Evolutionary conservation across 1,140 invertebrate species (phyloP).

Genomic region (Pseudachorutes palmiensis): DNA sequence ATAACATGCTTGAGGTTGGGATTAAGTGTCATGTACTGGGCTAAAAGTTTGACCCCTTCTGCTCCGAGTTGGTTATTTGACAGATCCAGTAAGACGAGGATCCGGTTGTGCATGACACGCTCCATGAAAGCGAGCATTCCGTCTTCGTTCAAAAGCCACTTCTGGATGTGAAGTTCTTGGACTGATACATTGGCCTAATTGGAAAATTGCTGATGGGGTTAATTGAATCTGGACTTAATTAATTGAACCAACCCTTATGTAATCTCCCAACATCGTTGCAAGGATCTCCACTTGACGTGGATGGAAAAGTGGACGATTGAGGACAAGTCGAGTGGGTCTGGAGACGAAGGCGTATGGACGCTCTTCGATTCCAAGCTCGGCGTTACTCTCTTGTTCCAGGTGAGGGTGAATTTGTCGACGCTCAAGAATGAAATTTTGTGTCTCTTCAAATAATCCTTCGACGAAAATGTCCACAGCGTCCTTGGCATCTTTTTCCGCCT

Average conservation of each 20-base stretch:
- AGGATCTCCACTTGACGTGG: constrained; percentile 15
- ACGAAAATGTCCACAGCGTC: neutral
- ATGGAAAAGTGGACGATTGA: constrained; percentile 29
- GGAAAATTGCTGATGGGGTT: neutral
- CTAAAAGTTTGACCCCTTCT: constrained; percentile 14
- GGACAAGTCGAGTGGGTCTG: constrained; percentile 24
- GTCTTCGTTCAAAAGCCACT: constrained; percentile 29
- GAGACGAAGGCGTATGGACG: constrained; percentile 1
- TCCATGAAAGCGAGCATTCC: constrained; percentile 26
- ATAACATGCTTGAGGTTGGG: constrained; percentile 25
- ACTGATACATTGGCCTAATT: constrained; percentile 21
- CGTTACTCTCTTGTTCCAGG: neutral
- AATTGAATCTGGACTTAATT: neutral
- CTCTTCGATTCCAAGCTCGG: neutral
- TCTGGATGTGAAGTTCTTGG: constrained; percentile 24
- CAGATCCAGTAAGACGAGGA: constrained; percentile 24
- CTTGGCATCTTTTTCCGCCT: constrained; percentile 2
- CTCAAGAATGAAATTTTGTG: neutral
- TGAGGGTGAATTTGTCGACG: neutral
- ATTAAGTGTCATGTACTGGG: constrained; percentile 17
- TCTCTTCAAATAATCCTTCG: constrained; percentile 12
- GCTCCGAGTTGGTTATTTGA: constrained; percentile 18
- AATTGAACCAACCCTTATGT: constrained; percentile 15
- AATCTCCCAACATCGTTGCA: constrained; percentile 21
- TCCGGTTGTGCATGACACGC: constrained; percentile 16